Conservation (phyloP, 2,797 vertebrate species). For the Merluccius polli region DNA sequence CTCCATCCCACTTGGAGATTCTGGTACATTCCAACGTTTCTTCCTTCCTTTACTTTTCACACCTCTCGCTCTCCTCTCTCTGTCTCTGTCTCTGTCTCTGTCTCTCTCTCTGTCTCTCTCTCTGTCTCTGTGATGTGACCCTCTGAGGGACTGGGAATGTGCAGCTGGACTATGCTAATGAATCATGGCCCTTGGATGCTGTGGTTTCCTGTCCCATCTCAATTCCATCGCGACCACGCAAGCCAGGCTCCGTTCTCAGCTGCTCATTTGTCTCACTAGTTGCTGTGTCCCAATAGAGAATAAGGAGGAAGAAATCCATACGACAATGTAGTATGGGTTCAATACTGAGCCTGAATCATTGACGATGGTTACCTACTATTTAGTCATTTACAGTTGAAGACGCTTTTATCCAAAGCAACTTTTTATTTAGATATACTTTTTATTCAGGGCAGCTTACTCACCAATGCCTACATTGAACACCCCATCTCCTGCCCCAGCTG, state of each 20-base stretch:
- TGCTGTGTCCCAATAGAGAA: not conserved
- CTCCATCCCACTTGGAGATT: not conserved
- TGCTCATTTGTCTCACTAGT: not conserved
- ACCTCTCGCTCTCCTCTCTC: not conserved
- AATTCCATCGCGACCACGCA: not conserved
- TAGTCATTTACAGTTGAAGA: not conserved
- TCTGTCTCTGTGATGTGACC: not conserved
- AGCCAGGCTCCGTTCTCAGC: not conserved
- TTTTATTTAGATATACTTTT: not conserved
- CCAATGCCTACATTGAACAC: not conserved
- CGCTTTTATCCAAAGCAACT: not conserved
- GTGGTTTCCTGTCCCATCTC: slow-evolving; percentile 22
- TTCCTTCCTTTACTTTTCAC: not conserved
- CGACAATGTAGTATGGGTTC: too few relatives aligned
- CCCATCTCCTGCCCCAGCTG: not conserved
- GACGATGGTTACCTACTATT: too few relatives aligned
- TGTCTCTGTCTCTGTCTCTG: not conserved
- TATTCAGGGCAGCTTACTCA: too few relatives aligned
- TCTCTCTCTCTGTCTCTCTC: slow-evolving; percentile 8
- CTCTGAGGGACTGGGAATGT: not conserved
- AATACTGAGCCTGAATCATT: too few relatives aligned
- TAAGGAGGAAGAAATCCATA: not conserved
- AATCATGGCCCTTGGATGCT: slow-evolving; percentile 3
- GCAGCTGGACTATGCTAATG: slow-evolving; percentile 20
- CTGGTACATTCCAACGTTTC: not conserved